A percentile compares a stretch with the other conserved stretches of the same genome.
Conservation (phyloP, 2,888 invertebrate species). For the Ophion slaviceki region DNA sequence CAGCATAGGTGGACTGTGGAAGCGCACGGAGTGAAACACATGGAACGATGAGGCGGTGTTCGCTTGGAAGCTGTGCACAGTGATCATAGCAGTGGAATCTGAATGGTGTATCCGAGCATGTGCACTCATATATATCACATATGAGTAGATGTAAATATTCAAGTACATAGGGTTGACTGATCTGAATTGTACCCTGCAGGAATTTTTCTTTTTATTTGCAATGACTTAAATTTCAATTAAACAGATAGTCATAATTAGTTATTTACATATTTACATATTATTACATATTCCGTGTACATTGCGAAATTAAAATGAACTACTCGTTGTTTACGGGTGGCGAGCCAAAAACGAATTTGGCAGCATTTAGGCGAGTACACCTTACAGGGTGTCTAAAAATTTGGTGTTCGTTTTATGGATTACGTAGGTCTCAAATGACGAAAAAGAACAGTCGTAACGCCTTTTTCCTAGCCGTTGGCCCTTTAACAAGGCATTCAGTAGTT, state of each 20-base stretch:
- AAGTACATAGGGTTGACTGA: neutral
- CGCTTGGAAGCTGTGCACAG: neutral
- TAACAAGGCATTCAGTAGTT: too few relatives aligned
- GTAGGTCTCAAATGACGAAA: too few relatives aligned
- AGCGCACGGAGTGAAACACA: neutral
- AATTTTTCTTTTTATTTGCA: neutral
- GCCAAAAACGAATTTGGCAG: too few relatives aligned
- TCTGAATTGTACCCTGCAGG: neutral
- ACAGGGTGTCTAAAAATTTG: too few relatives aligned
- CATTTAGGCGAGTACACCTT: too few relatives aligned
- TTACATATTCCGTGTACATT: too few relatives aligned
- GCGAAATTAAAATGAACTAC: too few relatives aligned
- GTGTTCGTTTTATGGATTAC: too few relatives aligned
- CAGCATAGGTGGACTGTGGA: neutral
- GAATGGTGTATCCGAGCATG: neutral
- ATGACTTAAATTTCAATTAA: neutral
- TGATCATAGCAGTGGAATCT: neutral
- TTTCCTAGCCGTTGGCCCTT: too few relatives aligned
- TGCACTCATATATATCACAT: neutral
- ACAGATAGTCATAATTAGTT: neutral
- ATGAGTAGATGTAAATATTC: neutral
- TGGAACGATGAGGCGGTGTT: neutral
- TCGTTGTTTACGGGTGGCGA: too few relatives aligned
- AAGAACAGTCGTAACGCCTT: too few relatives aligned
- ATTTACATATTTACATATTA: neutral